These are phyloP conservation scores for Ctenodactylus gundi DNA, from an alignment of 2,113 vertebrate species.

Conservation along the genomic window DNA sequence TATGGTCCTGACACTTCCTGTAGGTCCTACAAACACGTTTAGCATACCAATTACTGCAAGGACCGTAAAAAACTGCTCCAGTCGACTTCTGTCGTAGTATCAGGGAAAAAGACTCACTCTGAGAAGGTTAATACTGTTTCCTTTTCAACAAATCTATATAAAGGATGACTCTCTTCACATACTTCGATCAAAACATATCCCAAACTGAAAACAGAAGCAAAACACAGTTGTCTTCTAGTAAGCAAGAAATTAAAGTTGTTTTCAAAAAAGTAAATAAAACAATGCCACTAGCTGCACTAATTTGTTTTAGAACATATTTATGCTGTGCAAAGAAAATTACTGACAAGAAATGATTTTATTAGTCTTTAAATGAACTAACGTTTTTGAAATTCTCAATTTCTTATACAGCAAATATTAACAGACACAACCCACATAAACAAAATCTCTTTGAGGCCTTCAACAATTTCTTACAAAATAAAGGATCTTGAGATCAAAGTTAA, in stretches of 20 bases:
- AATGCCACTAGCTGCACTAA: not conserved
- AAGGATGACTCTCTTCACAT: constrained; percentile 23
- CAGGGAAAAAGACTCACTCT: not conserved
- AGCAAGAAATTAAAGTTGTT: constrained; percentile 36
- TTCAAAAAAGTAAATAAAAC: constrained; percentile 33
- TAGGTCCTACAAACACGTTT: not conserved
- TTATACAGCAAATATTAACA: not conserved
- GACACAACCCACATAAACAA: constrained; percentile 16
- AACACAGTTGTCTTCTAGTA: constrained; percentile 22
- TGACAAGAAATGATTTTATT: not conserved
- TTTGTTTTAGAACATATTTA: constrained; percentile 39
- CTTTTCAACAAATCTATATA: not conserved
- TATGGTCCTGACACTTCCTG: constrained; percentile 13
- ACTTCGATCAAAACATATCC: not conserved
- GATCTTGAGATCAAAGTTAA: constrained; percentile 1
- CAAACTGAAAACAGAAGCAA: constrained; percentile 39
- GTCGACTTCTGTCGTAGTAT: constrained; percentile 31
- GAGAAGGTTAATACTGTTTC: not conserved
- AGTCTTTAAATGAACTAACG: constrained; percentile 7
- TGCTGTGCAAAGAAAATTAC: not conserved
- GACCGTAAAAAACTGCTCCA: not conserved
- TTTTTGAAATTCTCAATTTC: constrained; percentile 31
- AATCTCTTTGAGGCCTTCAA: constrained; percentile 11
- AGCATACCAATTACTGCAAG: not conserved
- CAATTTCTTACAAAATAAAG: constrained; percentile 27